Base-by-base conservation (phyloP, 1,140 invertebrate genomes). In the Galleria mellonella region DNA sequence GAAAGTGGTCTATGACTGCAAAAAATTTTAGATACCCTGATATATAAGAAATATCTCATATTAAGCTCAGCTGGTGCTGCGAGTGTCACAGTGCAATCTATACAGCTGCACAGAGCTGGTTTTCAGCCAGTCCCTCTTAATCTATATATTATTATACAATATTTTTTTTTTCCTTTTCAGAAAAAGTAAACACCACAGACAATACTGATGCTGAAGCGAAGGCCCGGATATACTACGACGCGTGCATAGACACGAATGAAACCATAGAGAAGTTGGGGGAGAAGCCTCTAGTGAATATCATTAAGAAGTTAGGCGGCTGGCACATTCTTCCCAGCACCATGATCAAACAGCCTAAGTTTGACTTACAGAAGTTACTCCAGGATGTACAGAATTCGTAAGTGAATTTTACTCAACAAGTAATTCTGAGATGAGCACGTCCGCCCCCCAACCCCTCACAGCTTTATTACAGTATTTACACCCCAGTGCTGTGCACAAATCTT, bases 171-270 rank as follows among this genome's bases (percentile, higher is more conserved):
- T 71, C 2, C n/a, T n/a, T n/a, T n/a, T n/a, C 62, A 83, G 72
- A 79, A 53, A 77, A 77, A 55, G 66, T 87, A 32, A 78, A 74
- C 42, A 43, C 53, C 5, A 57, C 50, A 6, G 51, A 78, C 31
- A 41, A 54, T 27, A 39, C 47, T 1, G 63, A 92, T 55, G 94
- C 97, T 0, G 96, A 98, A 72, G 88, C 89, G 32, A 98, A 98
- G 83, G 96, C 96, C 0, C 93, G 95, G 64, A 83, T 92, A 1
- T 99, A 98, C 81, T 99, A 97, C 78, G 87, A 92, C 47, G 97
- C 97, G 0, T 99, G 97, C 72, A 91, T 98, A 88, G 97, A 99
- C 77, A 89, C 89, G 0, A 97, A 98, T 61, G 96, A 97, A 66
- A 97, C 94, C 0, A 93, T 98, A 39, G 97, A 98, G 86, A 78